These are phyloP conservation scores for Drosophila mulleri DNA, from an alignment of 2,888 invertebrate genomes.

Conservation along the genomic window DNA sequence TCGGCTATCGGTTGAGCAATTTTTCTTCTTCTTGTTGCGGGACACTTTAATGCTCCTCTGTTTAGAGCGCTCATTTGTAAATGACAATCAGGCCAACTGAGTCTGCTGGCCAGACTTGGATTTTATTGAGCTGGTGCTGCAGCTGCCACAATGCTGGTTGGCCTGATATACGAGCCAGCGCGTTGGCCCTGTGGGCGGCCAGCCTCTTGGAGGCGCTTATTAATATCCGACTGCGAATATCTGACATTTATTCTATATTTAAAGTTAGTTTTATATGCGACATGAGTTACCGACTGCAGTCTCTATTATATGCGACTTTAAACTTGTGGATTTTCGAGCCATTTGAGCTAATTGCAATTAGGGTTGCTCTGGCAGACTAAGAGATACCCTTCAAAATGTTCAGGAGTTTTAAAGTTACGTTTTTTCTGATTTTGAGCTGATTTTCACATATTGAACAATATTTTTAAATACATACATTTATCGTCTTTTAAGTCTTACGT, in stretches of 20 bases:
- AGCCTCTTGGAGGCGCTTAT: conserved; percentile 19
- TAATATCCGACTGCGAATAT: conserved; percentile 14
- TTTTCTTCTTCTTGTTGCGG: conserved; percentile 19
- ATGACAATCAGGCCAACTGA: conserved; percentile 52
- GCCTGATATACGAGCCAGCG: conserved; percentile 28
- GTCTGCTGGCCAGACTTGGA: conserved; percentile 12
- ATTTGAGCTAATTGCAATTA: background rate
- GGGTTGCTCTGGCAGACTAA: background rate
- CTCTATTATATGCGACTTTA: conserved; percentile 19
- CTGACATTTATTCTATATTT: conserved; percentile 25
- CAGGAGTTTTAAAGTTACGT: too few relatives aligned
- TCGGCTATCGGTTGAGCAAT: conserved; percentile 49
- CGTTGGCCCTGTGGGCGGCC: conserved; percentile 44
- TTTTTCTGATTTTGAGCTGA: too few relatives aligned
- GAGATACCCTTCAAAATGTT: background rate
- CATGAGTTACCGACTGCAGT: conserved; percentile 5
- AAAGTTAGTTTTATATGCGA: conserved; percentile 17
- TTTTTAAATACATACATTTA: too few relatives aligned
- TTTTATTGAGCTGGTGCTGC: conserved; percentile 38
- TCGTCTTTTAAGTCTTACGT: too few relatives aligned
- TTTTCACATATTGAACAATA: too few relatives aligned
- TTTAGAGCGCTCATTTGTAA: conserved; percentile 59
- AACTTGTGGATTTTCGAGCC: background rate
- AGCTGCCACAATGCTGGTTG: conserved; percentile 20
- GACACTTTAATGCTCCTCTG: conserved; percentile 48